phyloP scores from a whole-genome alignment of 2,797 vertebrate species.

The Cossypha caffra region DNA sequence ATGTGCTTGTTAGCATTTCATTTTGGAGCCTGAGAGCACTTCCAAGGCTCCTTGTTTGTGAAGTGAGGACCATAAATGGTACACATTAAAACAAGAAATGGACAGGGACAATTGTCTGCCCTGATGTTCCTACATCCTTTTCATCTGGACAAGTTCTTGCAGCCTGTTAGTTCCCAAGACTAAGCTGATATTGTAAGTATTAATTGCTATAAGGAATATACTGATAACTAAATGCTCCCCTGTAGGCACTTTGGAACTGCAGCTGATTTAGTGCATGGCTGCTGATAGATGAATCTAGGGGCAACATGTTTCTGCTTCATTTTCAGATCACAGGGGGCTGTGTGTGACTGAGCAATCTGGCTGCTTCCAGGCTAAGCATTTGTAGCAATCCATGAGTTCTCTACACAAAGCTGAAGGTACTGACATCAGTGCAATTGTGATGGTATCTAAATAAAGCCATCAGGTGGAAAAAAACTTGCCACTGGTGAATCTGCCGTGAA shows the following conservation, averaged over 20 bases:
- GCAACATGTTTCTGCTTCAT: not conserved
- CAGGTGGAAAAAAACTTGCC: not conserved
- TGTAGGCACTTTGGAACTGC: not conserved
- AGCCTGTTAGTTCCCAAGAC: not conserved
- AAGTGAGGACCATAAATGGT: not conserved
- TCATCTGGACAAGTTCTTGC: not conserved
- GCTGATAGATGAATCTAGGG: not conserved
- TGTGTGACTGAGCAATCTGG: not conserved
- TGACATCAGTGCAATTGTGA: not conserved
- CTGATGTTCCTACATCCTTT: not conserved
- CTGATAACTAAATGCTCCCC: not conserved
- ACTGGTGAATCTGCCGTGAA: not conserved
- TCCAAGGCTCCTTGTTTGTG: not conserved
- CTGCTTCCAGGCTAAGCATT: not conserved
- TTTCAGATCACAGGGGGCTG: not conserved
- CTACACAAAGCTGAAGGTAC: not conserved
- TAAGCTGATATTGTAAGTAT: not conserved
- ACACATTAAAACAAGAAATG: not conserved
- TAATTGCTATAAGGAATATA: not conserved
- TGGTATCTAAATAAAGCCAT: not conserved
- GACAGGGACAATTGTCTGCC: not conserved
- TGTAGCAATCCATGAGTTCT: not conserved
- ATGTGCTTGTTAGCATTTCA: not conserved
- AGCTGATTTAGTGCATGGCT: not conserved
- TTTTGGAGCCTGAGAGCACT: not conserved